A percentile compares a stretch with the other conserved stretches of the same genome.
Conservation (phyloP, 92 coral and sea anemone species). For the Chrysogorgia sp. region DNA sequence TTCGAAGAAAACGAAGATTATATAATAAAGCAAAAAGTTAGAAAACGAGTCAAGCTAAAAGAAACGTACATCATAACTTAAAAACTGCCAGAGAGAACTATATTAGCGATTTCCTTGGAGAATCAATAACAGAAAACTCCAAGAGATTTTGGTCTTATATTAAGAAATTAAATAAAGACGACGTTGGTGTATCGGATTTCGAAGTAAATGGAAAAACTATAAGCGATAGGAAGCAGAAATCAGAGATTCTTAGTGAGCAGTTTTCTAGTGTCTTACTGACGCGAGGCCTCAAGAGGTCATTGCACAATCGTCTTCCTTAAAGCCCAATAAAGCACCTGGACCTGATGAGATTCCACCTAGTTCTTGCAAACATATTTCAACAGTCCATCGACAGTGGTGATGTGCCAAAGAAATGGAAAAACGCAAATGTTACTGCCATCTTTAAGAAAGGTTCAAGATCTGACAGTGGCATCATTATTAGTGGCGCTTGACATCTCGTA, state of each 20-base stretch:
- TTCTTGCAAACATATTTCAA: conserved; percentile 51
- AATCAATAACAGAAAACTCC: conserved; percentile 6
- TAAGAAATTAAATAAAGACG: too few species aligned
- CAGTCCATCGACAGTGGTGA: conserved; percentile 47
- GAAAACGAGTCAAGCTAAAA: conserved; percentile 17
- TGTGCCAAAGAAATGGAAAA: conserved; percentile 60
- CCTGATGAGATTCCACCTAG: conserved; percentile 47
- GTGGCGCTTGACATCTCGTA: conserved; percentile 59
- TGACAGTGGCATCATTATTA: conserved; percentile 57
- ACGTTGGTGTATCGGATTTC: too few species aligned
- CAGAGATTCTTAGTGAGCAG: conserved; percentile 46
- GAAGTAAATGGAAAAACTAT: too few species aligned
- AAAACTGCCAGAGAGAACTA: conserved; percentile 31
- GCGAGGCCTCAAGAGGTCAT: too few species aligned
- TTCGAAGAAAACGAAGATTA: neutral
- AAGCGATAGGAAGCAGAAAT: conserved; percentile 21
- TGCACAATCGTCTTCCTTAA: conserved; percentile 31
- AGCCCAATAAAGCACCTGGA: conserved; percentile 49
- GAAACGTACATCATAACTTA: too few species aligned
- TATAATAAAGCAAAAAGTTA: conserved; percentile 32
- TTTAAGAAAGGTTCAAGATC: too few species aligned
- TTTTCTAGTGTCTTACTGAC: conserved; percentile 48
- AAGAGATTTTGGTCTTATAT: too few species aligned
- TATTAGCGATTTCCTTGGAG: neutral
- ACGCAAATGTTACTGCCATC: conserved; percentile 63